A percentile compares a stretch with the other conserved stretches of the same genome.
These are phyloP conservation scores for Vulpes vulpes DNA, from an alignment of 2,113 vertebrate genomes.

Conservation along the genomic window DNA sequence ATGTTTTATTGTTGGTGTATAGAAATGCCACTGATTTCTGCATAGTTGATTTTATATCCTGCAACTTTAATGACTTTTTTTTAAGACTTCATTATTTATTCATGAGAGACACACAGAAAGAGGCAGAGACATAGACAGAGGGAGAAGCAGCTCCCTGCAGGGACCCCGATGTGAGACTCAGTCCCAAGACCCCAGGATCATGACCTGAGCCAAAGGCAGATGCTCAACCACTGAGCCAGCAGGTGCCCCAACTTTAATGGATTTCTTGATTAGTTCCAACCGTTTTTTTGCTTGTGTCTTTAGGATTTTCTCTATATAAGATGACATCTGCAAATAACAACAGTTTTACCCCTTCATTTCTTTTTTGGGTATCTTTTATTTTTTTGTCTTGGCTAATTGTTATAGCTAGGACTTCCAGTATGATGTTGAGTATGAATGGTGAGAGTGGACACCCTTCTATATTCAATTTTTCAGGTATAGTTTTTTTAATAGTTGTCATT, in stretches of 20 bases:
- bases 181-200: too few species aligned
- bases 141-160: too few species aligned
- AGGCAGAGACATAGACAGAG: too few species aligned
- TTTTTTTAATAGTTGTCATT: background rate
- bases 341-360: background rate
- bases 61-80: background rate
- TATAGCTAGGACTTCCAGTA: background rate
- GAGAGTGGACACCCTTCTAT: background rate
- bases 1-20: background rate
- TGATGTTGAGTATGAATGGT: background rate
- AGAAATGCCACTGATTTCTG: background rate
- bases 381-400: background rate
- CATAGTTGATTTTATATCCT: background rate
- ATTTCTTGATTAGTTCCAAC: background rate
- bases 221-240: too few species aligned
- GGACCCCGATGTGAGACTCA: too few species aligned
- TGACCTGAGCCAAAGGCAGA: too few species aligned
- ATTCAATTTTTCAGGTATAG: background rate
- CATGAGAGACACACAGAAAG: too few species aligned
- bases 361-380: background rate
- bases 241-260: background rate
- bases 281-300: background rate
- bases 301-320: background rate
- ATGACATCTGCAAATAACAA: background rate
- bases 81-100: too few species aligned